phyloP scores from a whole-genome alignment of 2,113 vertebrate genomes.

The Phrynosoma blainvillii region DNA sequence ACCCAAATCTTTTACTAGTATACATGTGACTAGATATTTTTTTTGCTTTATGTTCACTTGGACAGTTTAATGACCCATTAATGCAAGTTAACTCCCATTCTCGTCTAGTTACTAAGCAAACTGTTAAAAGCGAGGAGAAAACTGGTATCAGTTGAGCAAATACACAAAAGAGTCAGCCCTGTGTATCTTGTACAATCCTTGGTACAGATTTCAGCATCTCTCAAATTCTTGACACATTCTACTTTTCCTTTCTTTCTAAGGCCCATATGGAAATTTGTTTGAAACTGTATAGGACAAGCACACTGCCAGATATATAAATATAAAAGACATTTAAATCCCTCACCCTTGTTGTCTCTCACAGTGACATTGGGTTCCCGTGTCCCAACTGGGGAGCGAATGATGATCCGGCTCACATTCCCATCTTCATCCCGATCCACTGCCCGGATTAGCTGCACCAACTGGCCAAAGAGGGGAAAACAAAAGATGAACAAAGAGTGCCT shows the following conservation, averaged over 20 bases:
- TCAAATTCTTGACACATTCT: not conserved
- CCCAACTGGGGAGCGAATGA: slow-evolving; percentile 85
- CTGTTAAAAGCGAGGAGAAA: not conserved
- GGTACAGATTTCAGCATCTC: not conserved
- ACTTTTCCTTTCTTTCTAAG: not conserved
- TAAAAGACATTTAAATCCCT: not conserved
- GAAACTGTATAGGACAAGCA: too few relatives aligned
- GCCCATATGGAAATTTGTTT: not conserved
- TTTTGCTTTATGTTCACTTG: not conserved
- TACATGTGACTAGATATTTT: too few relatives aligned
- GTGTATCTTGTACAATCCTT: not conserved
- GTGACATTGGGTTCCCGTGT: slow-evolving; percentile 85
- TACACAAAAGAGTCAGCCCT: not conserved
- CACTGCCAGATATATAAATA: not conserved
- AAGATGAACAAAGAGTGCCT: not conserved
- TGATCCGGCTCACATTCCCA: slow-evolving; percentile 85
- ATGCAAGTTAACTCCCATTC: not conserved
- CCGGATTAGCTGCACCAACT: slow-evolving; percentile 88
- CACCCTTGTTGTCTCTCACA: slow-evolving; percentile 85
- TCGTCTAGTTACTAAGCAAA: not conserved
- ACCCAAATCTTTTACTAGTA: too few relatives aligned
- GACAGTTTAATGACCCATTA: not conserved
- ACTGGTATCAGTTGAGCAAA: not conserved
- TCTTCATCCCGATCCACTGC: slow-evolving; percentile 87
- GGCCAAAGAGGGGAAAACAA: slow-evolving; percentile 66